Percentiles rank a stretch among this genome's conserved stretches.
phyloP scores from a whole-genome alignment of 2,797 vertebrate species.

The Gymnothorax reevesii region DNA sequence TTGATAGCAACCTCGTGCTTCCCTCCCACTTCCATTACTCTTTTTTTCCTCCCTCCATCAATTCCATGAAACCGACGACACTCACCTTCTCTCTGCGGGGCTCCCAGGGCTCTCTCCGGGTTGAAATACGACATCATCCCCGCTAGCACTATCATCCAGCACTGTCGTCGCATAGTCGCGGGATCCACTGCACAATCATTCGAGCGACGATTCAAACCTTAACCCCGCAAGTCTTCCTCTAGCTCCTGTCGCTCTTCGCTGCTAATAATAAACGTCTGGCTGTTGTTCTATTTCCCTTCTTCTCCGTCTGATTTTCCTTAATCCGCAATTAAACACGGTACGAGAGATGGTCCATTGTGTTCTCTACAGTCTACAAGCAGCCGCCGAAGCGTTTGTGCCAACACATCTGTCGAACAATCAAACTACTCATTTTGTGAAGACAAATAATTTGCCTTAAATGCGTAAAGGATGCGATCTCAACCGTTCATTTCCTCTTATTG shows the following conservation, averaged over 20 bases:
- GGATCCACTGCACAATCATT: slow-evolving; percentile 71
- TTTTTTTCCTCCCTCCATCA: slow-evolving; percentile 44
- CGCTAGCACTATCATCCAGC: slow-evolving; percentile 75
- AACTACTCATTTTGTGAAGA: not conserved
- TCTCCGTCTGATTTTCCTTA: slow-evolving; percentile 54
- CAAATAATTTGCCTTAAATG: slow-evolving; percentile 11
- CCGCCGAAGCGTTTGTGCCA: slow-evolving; percentile 31
- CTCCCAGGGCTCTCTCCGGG: slow-evolving; percentile 83
- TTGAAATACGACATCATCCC: slow-evolving; percentile 82
- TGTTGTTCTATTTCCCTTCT: slow-evolving; percentile 61
- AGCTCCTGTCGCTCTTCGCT: slow-evolving; percentile 48
- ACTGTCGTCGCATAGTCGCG: slow-evolving; percentile 76
- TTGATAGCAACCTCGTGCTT: slow-evolving; percentile 45
- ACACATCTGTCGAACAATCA: slow-evolving; percentile 22
- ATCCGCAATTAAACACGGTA: slow-evolving; percentile 74
- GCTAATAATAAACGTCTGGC: slow-evolving; percentile 68
- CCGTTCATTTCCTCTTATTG: slow-evolving; percentile 36
- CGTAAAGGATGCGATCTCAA: slow-evolving; percentile 25
- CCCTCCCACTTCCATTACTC: slow-evolving; percentile 44
- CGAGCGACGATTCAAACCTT: slow-evolving; percentile 68
- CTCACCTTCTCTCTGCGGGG: slow-evolving; percentile 84
- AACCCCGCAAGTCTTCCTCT: slow-evolving; percentile 47
- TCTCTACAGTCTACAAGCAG: slow-evolving; percentile 37
- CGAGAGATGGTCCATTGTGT: slow-evolving; percentile 70
- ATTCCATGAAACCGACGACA: slow-evolving; percentile 41